phyloP scores from a whole-genome alignment of 2,113 vertebrate genomes.

The Alexandromys fortis region DNA sequence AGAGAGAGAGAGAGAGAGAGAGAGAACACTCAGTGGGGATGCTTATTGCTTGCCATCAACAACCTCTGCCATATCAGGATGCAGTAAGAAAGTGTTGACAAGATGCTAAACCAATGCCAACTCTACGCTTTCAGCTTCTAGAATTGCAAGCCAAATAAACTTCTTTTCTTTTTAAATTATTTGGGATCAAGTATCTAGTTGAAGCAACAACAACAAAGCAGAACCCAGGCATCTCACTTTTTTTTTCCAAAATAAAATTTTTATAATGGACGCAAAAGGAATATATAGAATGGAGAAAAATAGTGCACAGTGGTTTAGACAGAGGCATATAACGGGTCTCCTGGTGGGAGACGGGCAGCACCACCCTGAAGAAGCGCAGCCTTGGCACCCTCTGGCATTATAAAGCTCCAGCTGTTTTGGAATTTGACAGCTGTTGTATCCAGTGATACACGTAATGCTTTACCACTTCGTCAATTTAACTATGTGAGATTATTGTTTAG shows the following conservation, averaged over 20 bases:
- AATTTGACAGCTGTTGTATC: not conserved
- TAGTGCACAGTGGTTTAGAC: not conserved
- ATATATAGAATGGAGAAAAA: not conserved
- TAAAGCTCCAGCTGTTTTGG: not conserved
- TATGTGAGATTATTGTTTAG: not conserved
- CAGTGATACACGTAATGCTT: not conserved
- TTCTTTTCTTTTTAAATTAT: not conserved
- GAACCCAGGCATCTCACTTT: not conserved
- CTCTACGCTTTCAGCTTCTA: not conserved
- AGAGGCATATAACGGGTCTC: not conserved
- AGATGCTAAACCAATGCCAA: not conserved
- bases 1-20: no score
- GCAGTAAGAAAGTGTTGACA: not conserved
- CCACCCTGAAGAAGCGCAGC: not conserved
- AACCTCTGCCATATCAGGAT: not conserved
- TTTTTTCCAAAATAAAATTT: not conserved
- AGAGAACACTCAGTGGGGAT: not conserved
- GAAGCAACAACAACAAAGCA: not conserved
- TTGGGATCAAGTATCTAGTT: not conserved
- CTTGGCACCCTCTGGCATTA: no score
- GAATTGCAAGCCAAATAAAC: not conserved
- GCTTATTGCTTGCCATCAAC: not conserved
- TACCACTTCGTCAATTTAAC: not conserved
- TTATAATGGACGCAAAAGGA: constrained; percentile 22
- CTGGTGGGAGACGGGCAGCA: not conserved